Evolutionary conservation across 2,113 vertebrate genomes (phyloP), one percentile per base, ranked within the genome.

Genomic region (Gnathonemus longibarbis): DNA sequence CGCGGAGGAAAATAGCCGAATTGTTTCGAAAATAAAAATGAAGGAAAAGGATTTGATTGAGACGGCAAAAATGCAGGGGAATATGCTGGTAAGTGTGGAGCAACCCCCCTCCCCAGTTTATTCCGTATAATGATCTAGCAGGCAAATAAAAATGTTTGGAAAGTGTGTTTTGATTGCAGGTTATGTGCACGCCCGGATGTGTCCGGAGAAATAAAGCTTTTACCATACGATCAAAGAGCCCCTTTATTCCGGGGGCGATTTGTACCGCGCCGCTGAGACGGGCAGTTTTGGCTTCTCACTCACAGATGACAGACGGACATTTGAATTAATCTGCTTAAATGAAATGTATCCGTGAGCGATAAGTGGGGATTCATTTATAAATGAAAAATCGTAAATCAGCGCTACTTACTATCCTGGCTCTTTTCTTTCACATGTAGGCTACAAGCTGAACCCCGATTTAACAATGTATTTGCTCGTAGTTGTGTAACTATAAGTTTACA

Each of bases 41-140:
- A 99, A 97, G 96, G 98, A 99, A 90, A 98, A 97, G 94, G 97
- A 95, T 87, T 97, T 99, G 94, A 98, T 99, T 42, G 98, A 99
- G 95, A 99, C 98, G 0, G 98, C 97, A 0, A 98, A 98, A 91
- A 99, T 99, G 98, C 98, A 99, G 93, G 98, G 98, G 2, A 98
- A 99, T 95, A 91, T 99, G 53, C 92, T 99, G 98, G 98, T 99
- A 96, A 99, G 97, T 94, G 93, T n/a, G 70, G 3, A 89, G 56
- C 9, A 84, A 49, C 53, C 6, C 42, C 48, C 66, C 89, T 56
- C 19, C 53, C 19, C 19, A 53, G 5, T 87, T 74, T 50, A 74
- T 86, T 87, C 70, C 9, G 19, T 48, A n/a, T 19, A 50, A 53
- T 52, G 84, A 10, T 21, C 17, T 42, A 45, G 84, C 46, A 48